A percentile compares a stretch with the other conserved stretches of the same genome.
These are phyloP conservation scores for Rotaria magnacalcarata DNA, from an alignment of 2,888 invertebrate genomes.

Conservation along the genomic window DNA sequence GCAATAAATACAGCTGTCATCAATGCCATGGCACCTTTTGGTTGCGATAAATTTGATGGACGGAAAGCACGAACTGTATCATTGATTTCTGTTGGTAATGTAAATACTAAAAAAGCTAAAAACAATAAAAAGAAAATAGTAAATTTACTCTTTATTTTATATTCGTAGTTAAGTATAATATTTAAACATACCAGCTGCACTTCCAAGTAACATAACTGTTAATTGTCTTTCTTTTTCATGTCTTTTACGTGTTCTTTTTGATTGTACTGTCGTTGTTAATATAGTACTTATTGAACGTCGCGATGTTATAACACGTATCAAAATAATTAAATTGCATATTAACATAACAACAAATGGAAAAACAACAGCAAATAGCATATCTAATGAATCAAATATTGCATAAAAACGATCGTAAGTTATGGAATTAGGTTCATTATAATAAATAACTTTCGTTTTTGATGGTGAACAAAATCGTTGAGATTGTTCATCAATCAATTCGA, in stretches of 20 bases:
- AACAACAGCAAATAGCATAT: conserved; percentile 32
- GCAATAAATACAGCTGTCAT: conserved; percentile 31
- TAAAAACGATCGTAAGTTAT: conserved; percentile 15
- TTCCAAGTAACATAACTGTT: conserved; percentile 30
- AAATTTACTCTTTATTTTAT: neutral
- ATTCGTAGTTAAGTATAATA: no score
- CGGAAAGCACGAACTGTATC: conserved; percentile 26
- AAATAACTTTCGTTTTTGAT: neutral
- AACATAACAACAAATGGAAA: conserved; percentile 35
- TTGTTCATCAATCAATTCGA: conserved; percentile 2
- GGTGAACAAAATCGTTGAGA: neutral
- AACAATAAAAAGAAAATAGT: neutral
- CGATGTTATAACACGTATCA: conserved; percentile 14
- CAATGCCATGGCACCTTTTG: neutral
- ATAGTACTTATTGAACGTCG: neutral
- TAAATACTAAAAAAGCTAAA: conserved; percentile 28
- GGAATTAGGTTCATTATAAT: neutral
- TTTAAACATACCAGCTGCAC: conserved; percentile 4
- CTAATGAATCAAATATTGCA: conserved; percentile 10
- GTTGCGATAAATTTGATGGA: neutral
- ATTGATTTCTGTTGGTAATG: conserved; percentile 33
- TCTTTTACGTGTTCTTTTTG: conserved; percentile 17
- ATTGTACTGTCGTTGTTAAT: neutral
- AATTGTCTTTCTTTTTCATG: conserved; percentile 29
- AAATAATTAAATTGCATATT: conserved; percentile 20